Percentiles rank a stretch among this genome's conserved stretches.
These are phyloP conservation scores for Tachysurus vachellii DNA, from an alignment of 2,113 vertebrate species.

Conservation along the genomic window DNA sequence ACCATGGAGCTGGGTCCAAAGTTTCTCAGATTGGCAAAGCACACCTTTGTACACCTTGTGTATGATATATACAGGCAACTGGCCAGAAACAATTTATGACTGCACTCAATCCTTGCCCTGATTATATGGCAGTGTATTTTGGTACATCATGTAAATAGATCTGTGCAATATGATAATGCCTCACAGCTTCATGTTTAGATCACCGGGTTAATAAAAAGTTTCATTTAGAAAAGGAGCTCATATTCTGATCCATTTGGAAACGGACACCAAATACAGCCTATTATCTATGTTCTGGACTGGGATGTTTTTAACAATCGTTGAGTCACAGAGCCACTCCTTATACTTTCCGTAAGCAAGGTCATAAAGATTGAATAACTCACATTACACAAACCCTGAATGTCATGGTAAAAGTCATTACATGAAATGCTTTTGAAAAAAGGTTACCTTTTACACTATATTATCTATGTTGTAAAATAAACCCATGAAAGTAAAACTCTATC, in stretches of 20 bases:
- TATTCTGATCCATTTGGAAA: neutral
- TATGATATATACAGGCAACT: neutral
- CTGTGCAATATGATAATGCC: neutral
- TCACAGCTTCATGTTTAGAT: neutral
- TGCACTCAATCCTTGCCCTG: neutral
- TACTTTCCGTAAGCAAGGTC: neutral
- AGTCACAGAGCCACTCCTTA: conserved; percentile 7
- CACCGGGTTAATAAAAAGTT: neutral
- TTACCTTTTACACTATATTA: neutral
- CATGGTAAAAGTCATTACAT: neutral
- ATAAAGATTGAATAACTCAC: neutral
- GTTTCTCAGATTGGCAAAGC: conserved; percentile 21
- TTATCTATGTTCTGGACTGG: neutral
- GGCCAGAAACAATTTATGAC: conserved; percentile 9
- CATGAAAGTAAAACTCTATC: neutral
- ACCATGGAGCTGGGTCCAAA: conserved; percentile 31
- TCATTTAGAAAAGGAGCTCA: neutral
- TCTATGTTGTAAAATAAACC: neutral
- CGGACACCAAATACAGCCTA: too few relatives aligned
- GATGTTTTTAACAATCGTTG: neutral
- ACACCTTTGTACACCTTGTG: neutral
- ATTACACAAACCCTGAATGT: neutral
- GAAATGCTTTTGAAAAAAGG: neutral
- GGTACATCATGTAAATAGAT: neutral
- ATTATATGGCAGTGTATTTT: conserved; percentile 1